These are phyloP conservation scores for Pandemis heparana DNA, from an alignment of 2,888 invertebrate species.

Conservation along the genomic window DNA sequence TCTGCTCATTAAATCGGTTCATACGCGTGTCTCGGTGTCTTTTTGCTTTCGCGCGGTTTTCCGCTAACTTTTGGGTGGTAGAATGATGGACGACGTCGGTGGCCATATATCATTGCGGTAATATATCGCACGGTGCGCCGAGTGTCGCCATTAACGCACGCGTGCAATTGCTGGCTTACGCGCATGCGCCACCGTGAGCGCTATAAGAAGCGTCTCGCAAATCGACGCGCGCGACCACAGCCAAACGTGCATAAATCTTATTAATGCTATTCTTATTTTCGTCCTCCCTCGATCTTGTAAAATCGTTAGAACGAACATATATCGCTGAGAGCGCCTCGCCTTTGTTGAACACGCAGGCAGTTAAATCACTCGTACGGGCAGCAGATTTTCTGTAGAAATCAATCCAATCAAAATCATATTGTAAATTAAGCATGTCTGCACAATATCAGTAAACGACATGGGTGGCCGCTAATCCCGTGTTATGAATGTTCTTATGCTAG, in stretches of 20 bases:
- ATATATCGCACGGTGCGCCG: constrained; percentile 81
- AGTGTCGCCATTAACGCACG: constrained; percentile 85
- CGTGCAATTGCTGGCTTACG: constrained; percentile 73
- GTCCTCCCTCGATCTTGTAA: constrained; percentile 73
- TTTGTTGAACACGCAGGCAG: constrained; percentile 58
- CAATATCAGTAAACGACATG: constrained; percentile 63
- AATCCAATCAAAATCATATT: constrained; percentile 74
- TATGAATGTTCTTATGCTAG: constrained; percentile 66
- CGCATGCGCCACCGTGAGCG: constrained; percentile 62
- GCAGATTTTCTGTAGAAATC: constrained; percentile 65
- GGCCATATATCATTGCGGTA: constrained; percentile 83
- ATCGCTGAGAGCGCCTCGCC: constrained; percentile 56
- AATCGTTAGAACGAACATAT: constrained; percentile 66
- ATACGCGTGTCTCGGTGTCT: constrained; percentile 64
- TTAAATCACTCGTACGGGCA: constrained; percentile 55
- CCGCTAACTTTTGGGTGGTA: constrained; percentile 85
- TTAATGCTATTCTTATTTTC: constrained; percentile 81
- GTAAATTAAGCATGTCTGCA: constrained; percentile 64
- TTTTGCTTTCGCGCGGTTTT: constrained; percentile 77
- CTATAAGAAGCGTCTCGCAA: constrained; percentile 78
- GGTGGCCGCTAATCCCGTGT: constrained; percentile 74
- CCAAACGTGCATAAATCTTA: constrained; percentile 82
- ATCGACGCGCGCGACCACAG: constrained; percentile 79
- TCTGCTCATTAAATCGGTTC: constrained; percentile 81
- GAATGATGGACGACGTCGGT: constrained; percentile 82